Evolutionary conservation across 2,113 vertebrate genomes (phyloP), one percentile per base, ranked within the genome.

Genomic region (Caloenas nicobarica): DNA sequence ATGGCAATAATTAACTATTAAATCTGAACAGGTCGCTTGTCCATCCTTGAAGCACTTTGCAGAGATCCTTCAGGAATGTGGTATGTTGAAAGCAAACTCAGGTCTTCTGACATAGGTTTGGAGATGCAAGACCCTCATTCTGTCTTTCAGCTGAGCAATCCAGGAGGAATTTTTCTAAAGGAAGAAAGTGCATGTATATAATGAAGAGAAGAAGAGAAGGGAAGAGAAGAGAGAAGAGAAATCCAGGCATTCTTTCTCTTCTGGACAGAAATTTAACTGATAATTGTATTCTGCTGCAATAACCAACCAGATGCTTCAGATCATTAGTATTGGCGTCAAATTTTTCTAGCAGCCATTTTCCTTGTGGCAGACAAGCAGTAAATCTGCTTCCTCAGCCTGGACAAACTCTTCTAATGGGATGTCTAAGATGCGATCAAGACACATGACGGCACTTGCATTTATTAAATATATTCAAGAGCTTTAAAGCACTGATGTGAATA

Each of bases 1-100:
- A 74, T 74, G 90, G 68, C 53, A 95, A 92, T 93, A 95, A 97
- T 95, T 96, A 94, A 94, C 94, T 91, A 62, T 77, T 78, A 84
- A 91, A 88, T 79, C 60, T 65, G 81, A 68, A 65, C 29, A 61
- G 83, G 84, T 93, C 81, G 84, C 36, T 92, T 64, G 46, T 57
- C 86, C 40, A 73, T 86, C 58, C 54, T 82, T 88, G 69, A 84
- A 91, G 72, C 76, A 22, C 18, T 65, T 38, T n/a, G 12, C 28
- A 18, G 46, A 83, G 83, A 74, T 81, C 16, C 64, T 56, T 84
- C 42, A 81, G 91, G 72, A 93, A 88, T 24, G 51, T 15, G 13
- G 7, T 24, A 29, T 33, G 76, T 29, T 73, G 42, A 56, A 92
- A 71, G 53, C 33, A 92, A 92, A 56, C 58, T 78, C 48, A 13